Evolutionary conservation across 2,797 vertebrate genomes (phyloP).

Genomic region (Urosaurus nigricauda): DNA sequence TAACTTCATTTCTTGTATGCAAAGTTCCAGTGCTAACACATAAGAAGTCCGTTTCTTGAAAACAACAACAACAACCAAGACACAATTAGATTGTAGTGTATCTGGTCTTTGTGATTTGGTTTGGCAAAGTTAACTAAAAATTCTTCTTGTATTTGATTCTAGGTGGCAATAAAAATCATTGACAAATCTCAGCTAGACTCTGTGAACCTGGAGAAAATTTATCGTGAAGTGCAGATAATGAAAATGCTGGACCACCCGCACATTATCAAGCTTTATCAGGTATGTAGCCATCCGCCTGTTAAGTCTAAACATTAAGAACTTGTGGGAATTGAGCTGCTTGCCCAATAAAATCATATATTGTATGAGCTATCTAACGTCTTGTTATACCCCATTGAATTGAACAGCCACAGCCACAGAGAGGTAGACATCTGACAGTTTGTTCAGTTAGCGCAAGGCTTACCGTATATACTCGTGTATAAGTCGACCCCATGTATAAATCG

Average conservation of each 20-base stretch:
- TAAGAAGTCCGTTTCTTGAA: background rate
- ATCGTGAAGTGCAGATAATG: conserved; percentile 98
- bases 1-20: background rate
- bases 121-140: background rate
- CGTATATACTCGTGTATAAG: too few relatives aligned
- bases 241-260: conserved; percentile 98
- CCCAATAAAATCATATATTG: background rate
- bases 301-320: background rate
- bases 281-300: conserved; percentile 59
- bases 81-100: background rate
- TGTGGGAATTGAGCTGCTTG: background rate
- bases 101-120: background rate
- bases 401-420: background rate
- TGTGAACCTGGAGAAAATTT: conserved; percentile 98
- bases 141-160: conserved; percentile 63
- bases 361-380: too few relatives aligned
- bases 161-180: conserved; percentile 99
- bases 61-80: background rate
- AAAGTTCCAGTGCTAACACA: background rate
- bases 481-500: too few relatives aligned
- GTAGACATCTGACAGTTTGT: background rate
- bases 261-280: conserved; percentile 99
- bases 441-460: background rate
- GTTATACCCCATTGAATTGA: background rate
- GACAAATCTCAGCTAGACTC: conserved; percentile 98